phyloP scores from a whole-genome alignment of 2,113 vertebrate species.

The Dipodomys merriami region DNA sequence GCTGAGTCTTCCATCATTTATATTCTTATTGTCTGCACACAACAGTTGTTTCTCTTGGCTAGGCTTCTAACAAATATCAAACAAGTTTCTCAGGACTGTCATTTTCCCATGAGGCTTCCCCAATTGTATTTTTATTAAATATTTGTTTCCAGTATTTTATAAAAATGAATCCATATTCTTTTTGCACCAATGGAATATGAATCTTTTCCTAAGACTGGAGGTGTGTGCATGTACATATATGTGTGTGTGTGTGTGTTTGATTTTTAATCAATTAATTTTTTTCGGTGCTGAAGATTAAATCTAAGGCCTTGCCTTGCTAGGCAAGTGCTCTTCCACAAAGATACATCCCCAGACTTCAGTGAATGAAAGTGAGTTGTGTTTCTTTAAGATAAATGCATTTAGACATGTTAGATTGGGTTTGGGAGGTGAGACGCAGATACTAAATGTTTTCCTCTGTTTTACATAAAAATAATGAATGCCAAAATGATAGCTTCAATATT shows the following conservation, averaged over 20 bases:
- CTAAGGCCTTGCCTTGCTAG: neutral
- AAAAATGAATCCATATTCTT: conserved; percentile 2
- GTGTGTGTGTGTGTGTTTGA: neutral
- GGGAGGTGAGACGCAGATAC: neutral
- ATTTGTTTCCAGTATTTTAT: conserved; percentile 16
- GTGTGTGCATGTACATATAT: too few species aligned
- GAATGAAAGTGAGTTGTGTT: neutral
- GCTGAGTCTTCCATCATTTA: neutral
- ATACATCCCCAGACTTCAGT: neutral
- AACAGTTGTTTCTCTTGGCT: neutral
- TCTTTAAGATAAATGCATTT: neutral
- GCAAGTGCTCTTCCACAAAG: neutral
- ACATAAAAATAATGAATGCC: neutral
- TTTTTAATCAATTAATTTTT: too few species aligned
- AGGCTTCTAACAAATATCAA: conserved; percentile 18
- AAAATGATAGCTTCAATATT: neutral
- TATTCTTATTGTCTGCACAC: too few species aligned
- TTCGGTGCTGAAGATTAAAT: neutral
- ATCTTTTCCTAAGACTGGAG: neutral
- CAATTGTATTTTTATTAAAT: conserved; percentile 5
- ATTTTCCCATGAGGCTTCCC: neutral
- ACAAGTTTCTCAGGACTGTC: neutral
- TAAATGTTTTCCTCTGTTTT: neutral
- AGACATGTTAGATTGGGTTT: neutral
- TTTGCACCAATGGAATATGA: neutral